Percentiles rank a stretch among this genome's conserved stretches.
Evolutionary conservation across 2,888 invertebrate genomes (phyloP).

Genomic region (Bombyx huttoni): DNA sequence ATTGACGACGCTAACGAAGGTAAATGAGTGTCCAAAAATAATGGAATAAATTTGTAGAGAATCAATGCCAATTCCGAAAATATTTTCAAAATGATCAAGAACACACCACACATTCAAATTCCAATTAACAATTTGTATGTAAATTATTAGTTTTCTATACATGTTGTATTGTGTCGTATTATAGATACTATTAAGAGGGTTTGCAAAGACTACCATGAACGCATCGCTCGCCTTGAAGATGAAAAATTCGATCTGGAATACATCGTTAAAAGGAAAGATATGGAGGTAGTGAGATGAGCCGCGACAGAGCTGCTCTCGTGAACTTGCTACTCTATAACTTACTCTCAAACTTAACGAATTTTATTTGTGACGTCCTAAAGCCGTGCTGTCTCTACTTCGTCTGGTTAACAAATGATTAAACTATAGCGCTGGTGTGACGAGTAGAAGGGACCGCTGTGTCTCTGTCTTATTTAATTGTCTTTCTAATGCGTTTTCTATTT

Average conservation of each 20-base stretch:
- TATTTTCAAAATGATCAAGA: not conserved
- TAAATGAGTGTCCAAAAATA: conserved; percentile 44
- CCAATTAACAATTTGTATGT: not conserved
- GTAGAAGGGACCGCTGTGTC: conserved; percentile 15
- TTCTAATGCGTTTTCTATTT: conserved; percentile 50
- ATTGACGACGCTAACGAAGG: conserved; percentile 95
- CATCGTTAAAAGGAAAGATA: conserved; percentile 98
- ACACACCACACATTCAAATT: not conserved
- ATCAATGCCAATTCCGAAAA: not conserved
- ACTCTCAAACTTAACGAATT: conserved; percentile 32
- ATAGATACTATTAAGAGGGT: conserved; percentile 84
- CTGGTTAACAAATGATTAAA: conserved; percentile 49
- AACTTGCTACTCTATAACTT: conserved; percentile 51
- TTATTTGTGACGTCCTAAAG: conserved; percentile 55
- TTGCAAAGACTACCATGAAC: conserved; percentile 88
- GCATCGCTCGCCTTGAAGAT: conserved; percentile 91
- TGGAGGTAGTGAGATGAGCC: conserved; percentile 85
- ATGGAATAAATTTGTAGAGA: not conserved
- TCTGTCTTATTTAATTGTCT: conserved; percentile 28
- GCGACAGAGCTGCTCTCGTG: conserved; percentile 40
- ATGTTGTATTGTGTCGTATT: conserved; percentile 53
- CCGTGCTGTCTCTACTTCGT: conserved; percentile 54
- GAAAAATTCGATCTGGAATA: conserved; percentile 99
- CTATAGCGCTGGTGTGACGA: conserved; percentile 34
- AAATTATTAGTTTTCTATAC: conserved; percentile 19